Evolutionary conservation across 2,797 vertebrate genomes (phyloP).

Genomic region (Pogonophryne albipinna): DNA sequence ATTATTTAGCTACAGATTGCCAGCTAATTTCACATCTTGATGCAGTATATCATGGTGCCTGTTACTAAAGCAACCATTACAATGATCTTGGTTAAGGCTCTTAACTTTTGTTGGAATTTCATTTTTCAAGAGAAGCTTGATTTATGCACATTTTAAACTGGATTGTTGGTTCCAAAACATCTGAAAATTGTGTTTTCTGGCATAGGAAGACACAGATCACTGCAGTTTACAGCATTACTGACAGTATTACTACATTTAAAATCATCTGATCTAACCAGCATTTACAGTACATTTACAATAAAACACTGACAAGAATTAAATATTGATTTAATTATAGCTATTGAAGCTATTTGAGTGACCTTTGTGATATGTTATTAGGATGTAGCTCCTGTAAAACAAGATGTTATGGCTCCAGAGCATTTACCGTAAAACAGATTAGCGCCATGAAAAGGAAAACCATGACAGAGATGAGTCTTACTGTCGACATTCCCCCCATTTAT

Average conservation of each 20-base stretch:
- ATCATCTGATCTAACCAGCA: not conserved
- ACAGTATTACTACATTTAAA: not conserved
- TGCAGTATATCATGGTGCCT: not conserved
- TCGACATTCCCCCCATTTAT: conserved; percentile 55
- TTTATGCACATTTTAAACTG: not conserved
- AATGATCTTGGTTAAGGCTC: not conserved
- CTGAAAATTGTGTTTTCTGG: not conserved
- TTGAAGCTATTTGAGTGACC: conserved; percentile 54
- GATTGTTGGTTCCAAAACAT: not conserved
- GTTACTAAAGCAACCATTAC: not conserved
- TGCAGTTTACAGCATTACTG: not conserved
- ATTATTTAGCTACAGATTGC: not conserved
- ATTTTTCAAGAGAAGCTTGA: not conserved
- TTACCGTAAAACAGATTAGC: conserved; percentile 70
- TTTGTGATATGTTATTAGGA: conserved; percentile 49
- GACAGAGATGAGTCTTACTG: conserved; percentile 65
- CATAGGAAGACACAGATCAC: not conserved
- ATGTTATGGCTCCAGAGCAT: conserved; percentile 51
- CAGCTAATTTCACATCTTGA: not conserved
- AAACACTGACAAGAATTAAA: not conserved
- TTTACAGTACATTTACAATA: conserved; percentile 9
- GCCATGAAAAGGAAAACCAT: conserved; percentile 57
- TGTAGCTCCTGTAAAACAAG: conserved; percentile 47
- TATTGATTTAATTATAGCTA: conserved; percentile 30
- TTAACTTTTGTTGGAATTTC: not conserved